Evolutionary conservation across 2,888 invertebrate genomes (phyloP), one percentile per base, ranked within the genome.

Genomic region (Mongoloraphidia duomilia): DNA sequence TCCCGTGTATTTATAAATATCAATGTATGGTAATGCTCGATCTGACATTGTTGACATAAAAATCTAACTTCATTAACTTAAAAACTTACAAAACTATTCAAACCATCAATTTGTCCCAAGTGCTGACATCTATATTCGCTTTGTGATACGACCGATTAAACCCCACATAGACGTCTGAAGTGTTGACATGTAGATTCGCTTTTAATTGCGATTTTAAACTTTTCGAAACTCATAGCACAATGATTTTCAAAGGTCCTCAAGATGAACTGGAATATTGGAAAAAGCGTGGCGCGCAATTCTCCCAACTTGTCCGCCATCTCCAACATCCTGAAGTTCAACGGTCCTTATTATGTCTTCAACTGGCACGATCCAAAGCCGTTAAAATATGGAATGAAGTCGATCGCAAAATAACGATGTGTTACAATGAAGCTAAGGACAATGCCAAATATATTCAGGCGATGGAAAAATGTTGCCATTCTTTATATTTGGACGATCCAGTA

Each of bases 261-360:
- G 93, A 95, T 61, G 96, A 96, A 63, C 71, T 96, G 38, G 90
- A 91, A 59, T 95, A 95, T 66, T 96, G 95, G 95, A 95, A 95
- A 68, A 86, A 88, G 59, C 74, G 95, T 35, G 90, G 91, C 38
- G 92, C 94, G 0, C 91, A 90, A 63, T 93, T 96, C 65, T 92
- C 89, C 8, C 88, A 90, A 63, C 77, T 92, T 1, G 77, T 86
- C 10, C 78, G 81, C 5, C 83, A 85, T 62, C 70, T 90, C 51
- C 63, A 82, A 76, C 79, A 81, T 43, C 76, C 74, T 44, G 86
- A 89, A 67, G 84, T 87, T 1, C 82, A 82, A 63, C 77, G 82
- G 60, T 87, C 89, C 0, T 68, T 91, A 37, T 73, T 82, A 10
- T 84, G 85, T 54, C 71, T 91, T 17, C 81, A 83, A 68, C 68